phyloP scores from a whole-genome alignment of 2,113 vertebrate genomes.

The Alectura lathami region DNA sequence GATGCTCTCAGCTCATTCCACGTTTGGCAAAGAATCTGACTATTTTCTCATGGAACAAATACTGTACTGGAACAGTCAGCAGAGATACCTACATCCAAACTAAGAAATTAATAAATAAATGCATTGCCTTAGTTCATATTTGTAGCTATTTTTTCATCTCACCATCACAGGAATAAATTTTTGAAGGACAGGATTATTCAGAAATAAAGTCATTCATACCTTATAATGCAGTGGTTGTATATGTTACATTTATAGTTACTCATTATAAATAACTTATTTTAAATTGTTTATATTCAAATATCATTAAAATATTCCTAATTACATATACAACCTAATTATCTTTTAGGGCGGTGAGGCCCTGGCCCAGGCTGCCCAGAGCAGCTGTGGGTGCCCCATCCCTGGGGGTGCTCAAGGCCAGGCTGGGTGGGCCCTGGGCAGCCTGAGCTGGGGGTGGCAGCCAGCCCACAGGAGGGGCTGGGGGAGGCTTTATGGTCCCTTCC shows the following conservation, averaged over 20 bases:
- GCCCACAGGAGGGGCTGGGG: too few species aligned
- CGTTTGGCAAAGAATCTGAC: not conserved
- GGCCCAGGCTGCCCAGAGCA: too few species aligned
- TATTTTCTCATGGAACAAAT: not conserved
- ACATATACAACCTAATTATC: not conserved
- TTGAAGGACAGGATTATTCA: not conserved
- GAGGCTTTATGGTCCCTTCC: too few species aligned
- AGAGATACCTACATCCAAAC: not conserved
- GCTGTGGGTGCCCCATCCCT: too few species aligned
- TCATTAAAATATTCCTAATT: not conserved
- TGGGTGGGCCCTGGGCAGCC: too few species aligned
- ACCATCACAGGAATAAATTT: not conserved
- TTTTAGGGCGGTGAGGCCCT: not conserved
- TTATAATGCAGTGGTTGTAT: not conserved
- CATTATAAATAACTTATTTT: not conserved
- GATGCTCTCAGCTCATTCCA: not conserved
- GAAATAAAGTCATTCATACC: not conserved
- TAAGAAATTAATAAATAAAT: not conserved
- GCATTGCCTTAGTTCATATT: not conserved
- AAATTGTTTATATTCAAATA: not conserved
- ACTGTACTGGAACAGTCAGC: not conserved
- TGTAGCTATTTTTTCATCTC: not conserved
- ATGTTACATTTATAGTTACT: not conserved
- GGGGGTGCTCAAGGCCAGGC: too few species aligned
- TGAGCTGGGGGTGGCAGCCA: too few species aligned